Conservation (phyloP, 2,797 vertebrate species). For the Bradypodion pumilum region DNA sequence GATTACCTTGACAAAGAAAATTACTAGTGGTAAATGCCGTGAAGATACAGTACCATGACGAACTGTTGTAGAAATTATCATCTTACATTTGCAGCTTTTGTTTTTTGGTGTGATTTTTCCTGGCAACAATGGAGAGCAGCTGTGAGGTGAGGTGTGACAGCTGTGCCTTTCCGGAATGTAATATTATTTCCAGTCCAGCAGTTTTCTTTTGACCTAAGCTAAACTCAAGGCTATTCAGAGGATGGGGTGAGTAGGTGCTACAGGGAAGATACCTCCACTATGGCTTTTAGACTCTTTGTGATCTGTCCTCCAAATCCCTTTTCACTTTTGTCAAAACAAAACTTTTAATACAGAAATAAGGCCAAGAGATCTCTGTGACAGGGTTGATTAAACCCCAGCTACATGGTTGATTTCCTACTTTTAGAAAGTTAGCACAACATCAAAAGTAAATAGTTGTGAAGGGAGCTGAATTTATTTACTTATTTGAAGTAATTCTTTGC, state of each 20-base stretch:
- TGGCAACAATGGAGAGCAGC: constrained; percentile 52
- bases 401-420: background rate
- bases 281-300: constrained; percentile 63
- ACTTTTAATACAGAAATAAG: constrained; percentile 67
- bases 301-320: constrained; percentile 17
- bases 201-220: constrained; percentile 80
- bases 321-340: constrained; percentile 6
- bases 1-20: background rate
- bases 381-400: constrained; percentile 30
- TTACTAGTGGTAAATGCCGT: background rate
- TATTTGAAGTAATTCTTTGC: background rate
- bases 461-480: background rate
- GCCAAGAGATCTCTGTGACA: constrained; percentile 63
- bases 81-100: constrained; percentile 54
- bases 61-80: background rate
- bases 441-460: background rate
- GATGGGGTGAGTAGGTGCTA: constrained; percentile 44
- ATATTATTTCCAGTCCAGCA: constrained; percentile 82
- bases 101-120: constrained; percentile 59
- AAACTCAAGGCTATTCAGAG: constrained; percentile 73
- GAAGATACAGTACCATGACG: constrained; percentile 13
- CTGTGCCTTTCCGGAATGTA: constrained; percentile 73
- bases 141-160: constrained; percentile 64
- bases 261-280: constrained; percentile 49
- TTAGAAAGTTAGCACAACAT: background rate